These are phyloP conservation scores for Eilema griseolum DNA, from an alignment of 2,888 invertebrate genomes.

Conservation along the genomic window DNA sequence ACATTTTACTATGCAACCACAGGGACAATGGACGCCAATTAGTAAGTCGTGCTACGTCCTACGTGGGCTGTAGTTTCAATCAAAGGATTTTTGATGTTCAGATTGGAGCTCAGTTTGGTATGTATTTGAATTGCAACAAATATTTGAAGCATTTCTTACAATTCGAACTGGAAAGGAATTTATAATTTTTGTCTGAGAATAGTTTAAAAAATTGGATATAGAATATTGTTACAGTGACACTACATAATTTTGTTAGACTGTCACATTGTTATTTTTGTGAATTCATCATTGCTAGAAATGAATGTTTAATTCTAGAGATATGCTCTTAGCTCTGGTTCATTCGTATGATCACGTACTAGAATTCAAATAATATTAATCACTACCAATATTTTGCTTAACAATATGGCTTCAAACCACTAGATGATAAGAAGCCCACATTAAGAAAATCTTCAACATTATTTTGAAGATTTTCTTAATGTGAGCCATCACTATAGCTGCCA, in stretches of 20 bases:
- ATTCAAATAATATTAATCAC: no score
- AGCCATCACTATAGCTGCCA: no score
- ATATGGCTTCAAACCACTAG: background rate
- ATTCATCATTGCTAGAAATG: no score
- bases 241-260: no score
- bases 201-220: background rate
- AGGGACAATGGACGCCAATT: slow-evolving; percentile 51
- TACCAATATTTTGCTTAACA: no score
- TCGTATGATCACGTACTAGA: no score
- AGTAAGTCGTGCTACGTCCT: slow-evolving; percentile 35
- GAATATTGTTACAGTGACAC: background rate
- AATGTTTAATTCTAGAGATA: background rate
- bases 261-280: no score
- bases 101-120: background rate
- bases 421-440: background rate
- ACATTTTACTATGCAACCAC: slow-evolving; percentile 50
- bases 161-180: background rate
- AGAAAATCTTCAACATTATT: no score
- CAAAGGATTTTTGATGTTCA: slow-evolving; percentile 25
- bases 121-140: background rate
- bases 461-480: no score
- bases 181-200: background rate
- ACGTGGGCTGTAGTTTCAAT: slow-evolving; percentile 26
- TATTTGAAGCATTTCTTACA: background rate
- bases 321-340: background rate